Evolutionary conservation across 2,888 invertebrate species (phyloP), one percentile per base, ranked within the genome.

Genomic region (Lottia gigantea): DNA sequence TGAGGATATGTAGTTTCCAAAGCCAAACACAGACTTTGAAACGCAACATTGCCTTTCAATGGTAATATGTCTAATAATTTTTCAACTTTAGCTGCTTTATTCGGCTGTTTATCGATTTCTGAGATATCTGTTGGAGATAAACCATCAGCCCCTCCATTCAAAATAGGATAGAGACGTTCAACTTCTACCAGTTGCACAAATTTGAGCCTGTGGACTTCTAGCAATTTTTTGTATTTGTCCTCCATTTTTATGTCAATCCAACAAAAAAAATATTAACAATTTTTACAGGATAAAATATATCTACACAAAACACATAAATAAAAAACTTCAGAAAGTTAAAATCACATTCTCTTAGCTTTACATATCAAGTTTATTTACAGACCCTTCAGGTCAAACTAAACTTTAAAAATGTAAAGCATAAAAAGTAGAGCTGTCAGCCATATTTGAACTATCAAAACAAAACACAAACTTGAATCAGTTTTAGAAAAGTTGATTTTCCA

Each of bases 1-100:
- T 83, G 83, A 4, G 83, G 82, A 71, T 84, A 85, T 0, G 82
- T 82, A 3, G 74, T 74, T 71, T 83, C 82, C 66, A 83, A 72
- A 46, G 83, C 81, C 66, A 72, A 75, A 72, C 82, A 82, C 25
- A 83, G 67, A 61, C 75, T 77, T 66, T 82, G 78, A 72, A 82
- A 82, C 4, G 82, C 83, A 65, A 74, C 70, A 68, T 75, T 81
- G 19, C 80, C 79, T 66, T 84, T 85, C 55, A 74, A 68, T 62
- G 79, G 78, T 19, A 85, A 73, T 26, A 84, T 76, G 66, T 82
- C 82, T 19, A 85, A 71, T 64, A 85, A 74, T 72, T 80, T 83
- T 49, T 83, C 83, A 65, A 83, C 82, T 71, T 81, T 80, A 46
- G 73, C 78, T 25, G 74, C 64, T 45, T 79, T 80, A 19, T 77